Percentiles rank a stretch among this genome's conserved stretches.
Conservation (phyloP, 2,797 vertebrate species). For the Phrynocephalus forsythii region DNA sequence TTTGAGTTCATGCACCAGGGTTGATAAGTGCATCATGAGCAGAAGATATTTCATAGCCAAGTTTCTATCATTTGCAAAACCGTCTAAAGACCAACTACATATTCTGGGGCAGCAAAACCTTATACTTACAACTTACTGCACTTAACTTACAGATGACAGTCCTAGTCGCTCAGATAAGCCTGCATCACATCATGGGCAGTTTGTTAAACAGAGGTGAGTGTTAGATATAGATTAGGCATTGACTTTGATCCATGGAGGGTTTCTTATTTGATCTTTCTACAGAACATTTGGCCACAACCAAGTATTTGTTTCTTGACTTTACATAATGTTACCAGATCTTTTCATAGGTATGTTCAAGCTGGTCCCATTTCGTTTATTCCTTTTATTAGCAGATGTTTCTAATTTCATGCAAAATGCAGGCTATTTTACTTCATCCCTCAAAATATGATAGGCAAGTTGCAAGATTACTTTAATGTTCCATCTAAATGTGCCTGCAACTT, state of each 20-base stretch:
- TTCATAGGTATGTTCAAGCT: neutral
- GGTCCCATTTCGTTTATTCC: constrained; percentile 15
- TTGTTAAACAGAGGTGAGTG: constrained; percentile 74
- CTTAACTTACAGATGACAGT: constrained; percentile 62
- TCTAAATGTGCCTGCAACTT: constrained; percentile 50
- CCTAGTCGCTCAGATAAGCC: constrained; percentile 58
- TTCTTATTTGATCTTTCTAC: constrained; percentile 57
- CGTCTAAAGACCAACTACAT: neutral
- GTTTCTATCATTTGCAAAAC: neutral
- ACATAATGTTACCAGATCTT: constrained; percentile 37
- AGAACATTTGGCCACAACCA: constrained; percentile 43
- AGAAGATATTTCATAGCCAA: neutral
- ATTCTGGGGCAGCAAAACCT: constrained; percentile 16
- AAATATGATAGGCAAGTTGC: constrained; percentile 51
- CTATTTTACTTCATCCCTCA: constrained; percentile 41
- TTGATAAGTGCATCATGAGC: neutral
- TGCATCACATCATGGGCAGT: constrained; percentile 68
- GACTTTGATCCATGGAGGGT: constrained; percentile 70
- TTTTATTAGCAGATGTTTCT: constrained; percentile 40
- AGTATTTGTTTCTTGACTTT: constrained; percentile 44
- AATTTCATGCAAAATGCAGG: constrained; percentile 22
- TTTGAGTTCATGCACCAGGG: neutral
- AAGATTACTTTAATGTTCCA: constrained; percentile 52
- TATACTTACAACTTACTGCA: constrained; percentile 36
- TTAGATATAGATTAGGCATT: constrained; percentile 59